Percentiles rank a stretch among this genome's conserved stretches.
phyloP scores from a whole-genome alignment of 2,797 vertebrate species.

The Adelosebastes latens region DNA sequence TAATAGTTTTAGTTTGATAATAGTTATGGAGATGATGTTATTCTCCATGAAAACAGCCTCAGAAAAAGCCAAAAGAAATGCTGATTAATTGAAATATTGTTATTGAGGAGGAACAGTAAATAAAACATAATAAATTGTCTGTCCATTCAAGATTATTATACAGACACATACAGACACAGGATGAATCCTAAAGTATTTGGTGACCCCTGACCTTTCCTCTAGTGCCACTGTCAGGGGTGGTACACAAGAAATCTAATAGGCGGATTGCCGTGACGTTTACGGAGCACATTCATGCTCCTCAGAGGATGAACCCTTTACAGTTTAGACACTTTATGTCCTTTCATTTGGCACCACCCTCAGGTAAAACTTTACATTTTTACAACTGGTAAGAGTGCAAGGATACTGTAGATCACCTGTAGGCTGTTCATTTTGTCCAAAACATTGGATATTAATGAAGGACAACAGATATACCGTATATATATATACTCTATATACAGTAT shows the following conservation, averaged over 20 bases:
- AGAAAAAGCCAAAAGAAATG: background rate
- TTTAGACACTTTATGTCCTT: background rate
- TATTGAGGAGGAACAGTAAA: background rate
- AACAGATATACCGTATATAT: background rate
- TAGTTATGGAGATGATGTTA: background rate
- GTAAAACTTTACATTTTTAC: background rate
- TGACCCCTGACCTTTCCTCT: background rate
- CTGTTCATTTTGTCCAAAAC: background rate
- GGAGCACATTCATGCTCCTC: background rate
- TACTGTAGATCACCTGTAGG: background rate
- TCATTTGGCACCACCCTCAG: background rate
- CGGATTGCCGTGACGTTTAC: background rate
- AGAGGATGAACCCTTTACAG: background rate
- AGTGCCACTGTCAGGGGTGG: too few relatives aligned
- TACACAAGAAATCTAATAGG: background rate
- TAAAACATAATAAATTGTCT: too few relatives aligned
- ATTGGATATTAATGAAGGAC: background rate
- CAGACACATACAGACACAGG: background rate
- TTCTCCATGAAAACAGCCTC: too few relatives aligned
- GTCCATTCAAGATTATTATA: background rate
- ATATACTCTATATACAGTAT: background rate
- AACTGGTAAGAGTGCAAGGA: background rate
- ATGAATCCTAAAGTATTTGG: background rate
- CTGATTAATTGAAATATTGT: background rate
- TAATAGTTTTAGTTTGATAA: background rate